Base-by-base conservation (phyloP, 2,113 vertebrate genomes). In the Terrapene triunguis region DNA sequence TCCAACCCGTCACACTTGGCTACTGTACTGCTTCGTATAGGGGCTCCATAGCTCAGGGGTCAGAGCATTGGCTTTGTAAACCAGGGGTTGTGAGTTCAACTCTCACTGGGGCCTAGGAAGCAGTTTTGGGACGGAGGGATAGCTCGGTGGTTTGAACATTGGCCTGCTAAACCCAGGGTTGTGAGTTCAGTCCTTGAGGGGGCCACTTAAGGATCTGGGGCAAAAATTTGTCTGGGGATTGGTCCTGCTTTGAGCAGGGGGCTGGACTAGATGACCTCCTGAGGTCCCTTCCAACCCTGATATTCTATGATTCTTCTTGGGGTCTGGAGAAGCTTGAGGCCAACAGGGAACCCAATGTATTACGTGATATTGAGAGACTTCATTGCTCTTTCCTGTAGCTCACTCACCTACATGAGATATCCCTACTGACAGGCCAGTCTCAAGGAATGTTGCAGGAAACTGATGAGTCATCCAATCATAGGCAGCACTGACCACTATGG, bases 1-100 rank as follows among this genome's bases (percentile, higher is more conserved):
- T n/a, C n/a, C n/a, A n/a, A n/a, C n/a, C n/a, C n/a, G n/a, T n/a
- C n/a, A n/a, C n/a, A n/a, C n/a, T n/a, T 35, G 3, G 32, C 32
- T 65, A 35, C 62, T 65, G 32, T 17, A 65, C 14, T 35, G 62
- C 32, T 65, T 44, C 44, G 6, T 44, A 44, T 44, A 44, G 44
- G 44, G 98, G 98, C 98, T 98, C 98, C 98, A 98, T 98, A 98
- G 98, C 98, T 98, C 98, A 98, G 98, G 97, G 98, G 98, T 98
- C 98, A 98, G 98, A 98, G 98, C 98, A 98, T 98, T 98, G 98
- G 98, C 98, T 98, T 98, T 98, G 98, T 98, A 98, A 98, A 98
- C 98, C 98, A 98, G 98, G 98, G 98, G 98, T 98, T 97, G 98
- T 96, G 98, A 98, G 98, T 98, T 98, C 98, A 98, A 98, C 98